Percentiles rank a stretch among this genome's conserved stretches.
Evolutionary conservation across 2,888 invertebrate genomes (phyloP).

Genomic region (Aphodius granarius): DNA sequence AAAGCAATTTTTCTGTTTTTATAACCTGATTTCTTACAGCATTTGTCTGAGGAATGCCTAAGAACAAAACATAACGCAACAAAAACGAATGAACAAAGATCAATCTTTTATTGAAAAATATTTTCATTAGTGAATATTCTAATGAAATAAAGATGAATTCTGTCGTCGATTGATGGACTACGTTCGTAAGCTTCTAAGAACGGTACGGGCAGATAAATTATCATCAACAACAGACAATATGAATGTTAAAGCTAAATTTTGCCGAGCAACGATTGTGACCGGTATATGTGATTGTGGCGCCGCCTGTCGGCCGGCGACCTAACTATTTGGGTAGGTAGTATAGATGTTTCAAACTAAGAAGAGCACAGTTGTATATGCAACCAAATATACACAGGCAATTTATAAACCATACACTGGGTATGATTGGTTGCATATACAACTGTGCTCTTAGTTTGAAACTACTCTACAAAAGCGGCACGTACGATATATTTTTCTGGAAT

Average conservation of each 20-base stretch:
- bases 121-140: background rate
- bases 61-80: too few species aligned
- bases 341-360: too few species aligned
- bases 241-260: background rate
- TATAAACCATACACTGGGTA: too few species aligned
- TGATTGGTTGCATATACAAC: too few species aligned
- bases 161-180: background rate
- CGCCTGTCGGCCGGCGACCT: background rate
- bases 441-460: slow-evolving; percentile 20
- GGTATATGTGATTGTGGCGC: background rate
- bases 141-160: slow-evolving; percentile 8
- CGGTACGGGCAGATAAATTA: background rate
- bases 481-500: slow-evolving; percentile 29
- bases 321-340: background rate
- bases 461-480: slow-evolving; percentile 17
- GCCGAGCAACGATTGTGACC: background rate
- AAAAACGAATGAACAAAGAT: too few species aligned
- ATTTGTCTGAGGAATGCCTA: too few species aligned
- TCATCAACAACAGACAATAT: background rate
- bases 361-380: too few species aligned
- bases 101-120: too few species aligned
- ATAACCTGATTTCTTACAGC: too few species aligned
- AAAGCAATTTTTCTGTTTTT: too few species aligned
- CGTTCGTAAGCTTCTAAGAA: background rate
- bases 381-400: too few species aligned